These are phyloP conservation scores for Calidris pygmaea DNA, from an alignment of 2,113 vertebrate species.

Conservation along the genomic window DNA sequence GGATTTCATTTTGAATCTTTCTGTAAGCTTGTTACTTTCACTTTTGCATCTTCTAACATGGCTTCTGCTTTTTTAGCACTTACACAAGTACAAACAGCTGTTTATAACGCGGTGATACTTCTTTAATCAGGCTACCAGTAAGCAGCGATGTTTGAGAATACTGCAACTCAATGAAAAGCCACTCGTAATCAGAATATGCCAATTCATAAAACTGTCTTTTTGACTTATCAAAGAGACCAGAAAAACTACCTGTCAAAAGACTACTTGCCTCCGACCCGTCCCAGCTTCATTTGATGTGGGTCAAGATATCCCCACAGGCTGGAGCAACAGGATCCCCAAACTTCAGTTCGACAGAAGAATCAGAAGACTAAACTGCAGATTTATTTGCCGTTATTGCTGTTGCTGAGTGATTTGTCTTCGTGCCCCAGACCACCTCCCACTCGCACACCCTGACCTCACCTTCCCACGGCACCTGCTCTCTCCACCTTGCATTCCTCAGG, in stretches of 20 bases:
- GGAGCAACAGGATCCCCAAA: neutral
- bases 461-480: neutral
- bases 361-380: neutral
- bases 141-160: neutral
- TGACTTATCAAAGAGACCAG: neutral
- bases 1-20: neutral
- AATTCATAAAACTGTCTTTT: neutral
- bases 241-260: neutral
- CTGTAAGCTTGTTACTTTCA: neutral
- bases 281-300: neutral
- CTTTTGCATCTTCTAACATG: neutral
- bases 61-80: neutral
- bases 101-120: neutral
- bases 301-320: neutral
- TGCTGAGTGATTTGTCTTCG: neutral
- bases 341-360: neutral
- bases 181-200: neutral
- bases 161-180: neutral
- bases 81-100: neutral
- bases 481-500: neutral
- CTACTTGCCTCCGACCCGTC: neutral
- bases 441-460: neutral
- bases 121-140: neutral
- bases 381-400: neutral
- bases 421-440: neutral